These are phyloP conservation scores for Syngnathus typhle DNA, from an alignment of 2,113 vertebrate species.

Conservation along the genomic window DNA sequence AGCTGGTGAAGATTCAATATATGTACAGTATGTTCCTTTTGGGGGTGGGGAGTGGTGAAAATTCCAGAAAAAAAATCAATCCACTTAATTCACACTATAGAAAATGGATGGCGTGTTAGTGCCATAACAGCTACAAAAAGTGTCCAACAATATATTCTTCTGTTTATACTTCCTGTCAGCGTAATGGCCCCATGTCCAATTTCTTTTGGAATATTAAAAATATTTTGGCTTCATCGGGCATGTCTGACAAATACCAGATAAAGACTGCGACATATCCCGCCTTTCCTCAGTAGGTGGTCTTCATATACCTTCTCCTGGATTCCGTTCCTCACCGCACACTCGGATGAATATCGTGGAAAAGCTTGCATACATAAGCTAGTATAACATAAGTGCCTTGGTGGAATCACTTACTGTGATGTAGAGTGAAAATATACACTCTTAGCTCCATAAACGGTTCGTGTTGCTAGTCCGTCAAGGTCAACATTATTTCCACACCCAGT, in stretches of 20 bases:
- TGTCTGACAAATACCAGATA: slow-evolving; percentile 17
- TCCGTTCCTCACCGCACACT: slow-evolving; percentile 6
- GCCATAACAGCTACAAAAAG: background rate
- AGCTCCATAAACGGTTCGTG: slow-evolving; percentile 19
- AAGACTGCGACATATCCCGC: slow-evolving; percentile 16
- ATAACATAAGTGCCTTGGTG: slow-evolving; percentile 8
- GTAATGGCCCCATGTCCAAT: background rate
- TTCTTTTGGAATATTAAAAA: background rate
- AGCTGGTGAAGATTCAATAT: too few species aligned
- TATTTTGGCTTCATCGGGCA: slow-evolving; percentile 15
- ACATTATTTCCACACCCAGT: slow-evolving; percentile 25
- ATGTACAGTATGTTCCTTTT: too few species aligned
- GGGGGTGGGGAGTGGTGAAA: too few species aligned
- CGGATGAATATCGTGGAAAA: slow-evolving; percentile 24
- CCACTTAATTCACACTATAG: background rate
- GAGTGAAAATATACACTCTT: slow-evolving; percentile 23
- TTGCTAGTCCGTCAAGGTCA: slow-evolving; percentile 29
- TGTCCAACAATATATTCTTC: background rate
- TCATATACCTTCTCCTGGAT: slow-evolving; percentile 7
- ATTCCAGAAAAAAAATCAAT: too few species aligned
- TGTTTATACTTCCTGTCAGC: background rate
- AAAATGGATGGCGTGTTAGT: background rate
- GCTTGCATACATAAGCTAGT: slow-evolving; percentile 8
- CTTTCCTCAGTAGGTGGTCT: slow-evolving; percentile 35
- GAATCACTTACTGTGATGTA: slow-evolving; percentile 14